A percentile compares a stretch with the other conserved stretches of the same genome.
Conservation (phyloP, 2,888 invertebrate genomes). For the Dasysyrphus tricinctus region DNA sequence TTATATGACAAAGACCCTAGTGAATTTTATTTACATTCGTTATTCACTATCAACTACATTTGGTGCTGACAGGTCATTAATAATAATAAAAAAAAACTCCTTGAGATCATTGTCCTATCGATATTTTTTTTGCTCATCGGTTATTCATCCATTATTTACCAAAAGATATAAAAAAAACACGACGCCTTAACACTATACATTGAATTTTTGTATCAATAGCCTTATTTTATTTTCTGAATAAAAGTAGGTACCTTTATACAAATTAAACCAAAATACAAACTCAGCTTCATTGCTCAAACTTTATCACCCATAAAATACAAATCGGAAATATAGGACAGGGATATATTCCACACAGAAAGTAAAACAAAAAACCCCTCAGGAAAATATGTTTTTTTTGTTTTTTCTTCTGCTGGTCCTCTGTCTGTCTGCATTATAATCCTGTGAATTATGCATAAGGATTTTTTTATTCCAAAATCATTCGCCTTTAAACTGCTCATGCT, state of each 20-base stretch:
- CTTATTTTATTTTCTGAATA: no score
- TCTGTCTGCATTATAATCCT: conserved; percentile 33
- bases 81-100: no score
- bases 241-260: not conserved
- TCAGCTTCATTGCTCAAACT: conserved; percentile 1
- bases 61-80: not conserved
- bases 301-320: not conserved
- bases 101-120: no score
- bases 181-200: no score
- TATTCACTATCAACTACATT: conserved; percentile 3
- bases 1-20: not conserved
- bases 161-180: no score
- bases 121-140: no score
- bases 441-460: conserved; percentile 60
- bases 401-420: not conserved
- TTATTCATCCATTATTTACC: no score
- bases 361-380: not conserved
- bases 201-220: no score
- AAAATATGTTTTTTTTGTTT: not conserved
- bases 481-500: conserved; percentile 48
- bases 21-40: not conserved
- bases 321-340: not conserved
- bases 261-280: conserved; percentile 17
- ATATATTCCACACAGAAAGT: not conserved
- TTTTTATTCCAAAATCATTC: conserved; percentile 31